Base-by-base conservation (phyloP, 2,888 invertebrate species). In the Platycheirus rosarum region DNA sequence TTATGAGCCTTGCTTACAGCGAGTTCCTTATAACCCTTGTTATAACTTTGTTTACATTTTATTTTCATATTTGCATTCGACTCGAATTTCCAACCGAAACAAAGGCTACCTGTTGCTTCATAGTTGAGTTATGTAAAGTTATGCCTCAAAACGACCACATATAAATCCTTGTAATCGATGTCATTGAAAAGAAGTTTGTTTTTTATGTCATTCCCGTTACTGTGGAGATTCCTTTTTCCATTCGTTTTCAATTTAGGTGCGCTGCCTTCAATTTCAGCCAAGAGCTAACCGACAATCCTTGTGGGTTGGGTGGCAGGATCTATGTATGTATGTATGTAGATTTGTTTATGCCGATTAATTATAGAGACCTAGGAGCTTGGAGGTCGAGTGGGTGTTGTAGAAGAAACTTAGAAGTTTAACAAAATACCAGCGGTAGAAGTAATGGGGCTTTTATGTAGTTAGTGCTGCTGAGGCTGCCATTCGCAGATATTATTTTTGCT, bases 261-360 rank as follows among this genome's bases (percentile, higher is more conserved):
- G 44, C 13, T 60, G 23, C 44, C 18, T 53, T 63, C 26, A 9
- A 46, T 46, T 53, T 37, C 26, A 16, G 32, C 23, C 44, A 53
- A 46, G 49, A 51, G 32, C 7, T 37, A 44, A 14, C 32, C 40
- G n/a, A 48, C 48, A n/a, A n/a, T n/a, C n/a, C 23, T 13, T 44
- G 69, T 55, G 40, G 53, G 62, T 73, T n/a, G n/a, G 53, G 62
- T 73, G 53, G 63, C 48, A 29, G 37, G 14, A 65, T 26, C 20
- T 66, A n/a, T n/a, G n/a, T n/a, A n/a, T n/a, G n/a, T n/a, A n/a
- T n/a, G n/a, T n/a, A n/a, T n/a, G n/a, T n/a, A 57, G 66, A 57
- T 63, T 70, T 63, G 70, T 63, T 44, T 49, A 57, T 57, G 13
- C 42, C 62, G 70, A 70, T 77, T 77, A 77, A 77, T 70, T 77